A percentile compares a stretch with the other conserved stretches of the same genome.
phyloP scores from a whole-genome alignment of 2,888 invertebrate genomes.

The Tenthredo notha region DNA sequence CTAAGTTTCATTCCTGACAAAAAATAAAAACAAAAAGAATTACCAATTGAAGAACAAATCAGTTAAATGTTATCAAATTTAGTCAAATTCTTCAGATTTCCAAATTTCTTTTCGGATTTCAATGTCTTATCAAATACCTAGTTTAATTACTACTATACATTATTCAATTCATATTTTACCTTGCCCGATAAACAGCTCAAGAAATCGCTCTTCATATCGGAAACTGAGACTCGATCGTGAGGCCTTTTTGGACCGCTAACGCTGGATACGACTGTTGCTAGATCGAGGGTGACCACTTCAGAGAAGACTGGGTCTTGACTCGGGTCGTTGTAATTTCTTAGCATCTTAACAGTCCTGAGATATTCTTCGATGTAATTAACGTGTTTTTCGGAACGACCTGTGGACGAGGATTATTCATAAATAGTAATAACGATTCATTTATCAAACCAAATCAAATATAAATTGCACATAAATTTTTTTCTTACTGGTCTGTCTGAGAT shows the following conservation, averaged over 20 bases:
- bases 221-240: constrained; percentile 95
- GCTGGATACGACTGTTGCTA: constrained; percentile 94
- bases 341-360: constrained; percentile 89
- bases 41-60: neutral
- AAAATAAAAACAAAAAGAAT: neutral
- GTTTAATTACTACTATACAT: neutral
- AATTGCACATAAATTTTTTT: constrained; percentile 29
- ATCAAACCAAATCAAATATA: neutral
- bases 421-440: neutral
- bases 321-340: constrained; percentile 89
- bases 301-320: constrained; percentile 91
- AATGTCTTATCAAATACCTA: neutral
- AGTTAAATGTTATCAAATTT: neutral
- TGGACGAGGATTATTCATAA: constrained; percentile 62
- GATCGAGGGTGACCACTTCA: constrained; percentile 92
- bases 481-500: constrained; percentile 91
- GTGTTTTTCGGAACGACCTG: constrained; percentile 90
- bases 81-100: neutral
- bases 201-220: constrained; percentile 95
- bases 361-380: constrained; percentile 90
- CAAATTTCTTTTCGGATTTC: neutral
- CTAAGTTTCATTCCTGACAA: neutral
- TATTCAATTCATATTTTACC: constrained; percentile 79
- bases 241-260: constrained; percentile 98
- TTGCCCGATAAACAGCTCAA: constrained; percentile 90